Evolutionary conservation across 2,888 invertebrate species (phyloP).

Genomic region (Melieria picta): DNA sequence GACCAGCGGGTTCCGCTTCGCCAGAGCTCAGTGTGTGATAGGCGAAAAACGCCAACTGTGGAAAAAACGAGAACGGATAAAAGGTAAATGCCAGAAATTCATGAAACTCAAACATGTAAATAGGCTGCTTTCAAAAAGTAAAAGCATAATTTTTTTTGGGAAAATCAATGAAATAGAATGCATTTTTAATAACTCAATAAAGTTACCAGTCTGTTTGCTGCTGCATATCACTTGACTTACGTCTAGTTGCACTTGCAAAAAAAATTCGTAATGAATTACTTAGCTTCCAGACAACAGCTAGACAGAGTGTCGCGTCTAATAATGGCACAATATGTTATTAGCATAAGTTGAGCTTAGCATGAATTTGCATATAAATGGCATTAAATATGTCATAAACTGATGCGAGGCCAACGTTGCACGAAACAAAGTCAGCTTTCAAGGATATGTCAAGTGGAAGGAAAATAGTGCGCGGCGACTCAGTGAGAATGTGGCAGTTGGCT

Average conservation of each 20-base stretch:
- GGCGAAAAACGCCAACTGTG: constrained; percentile 89
- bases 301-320: not conserved
- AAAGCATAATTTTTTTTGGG: not conserved
- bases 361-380: not conserved
- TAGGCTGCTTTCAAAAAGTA: not conserved
- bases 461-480: too few species aligned
- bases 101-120: not conserved
- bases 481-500: too few species aligned
- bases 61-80: constrained; percentile 48
- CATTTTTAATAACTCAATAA: too few species aligned
- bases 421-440: too few species aligned
- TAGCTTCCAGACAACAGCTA: not conserved
- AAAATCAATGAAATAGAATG: too few species aligned
- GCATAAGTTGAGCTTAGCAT: not conserved
- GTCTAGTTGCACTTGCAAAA: too few species aligned
- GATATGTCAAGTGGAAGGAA: too few species aligned
- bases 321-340: not conserved
- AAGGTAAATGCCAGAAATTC: not conserved
- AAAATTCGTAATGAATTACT: not conserved
- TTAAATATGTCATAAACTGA: not conserved
- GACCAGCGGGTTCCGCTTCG: constrained; percentile 83
- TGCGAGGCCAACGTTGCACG: not conserved
- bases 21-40: constrained; percentile 88
- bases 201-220: too few species aligned
- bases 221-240: too few species aligned